A percentile compares a stretch with the other conserved stretches of the same genome.
Conservation (phyloP, 2,888 invertebrate genomes). For the Coecobrya sp. region DNA sequence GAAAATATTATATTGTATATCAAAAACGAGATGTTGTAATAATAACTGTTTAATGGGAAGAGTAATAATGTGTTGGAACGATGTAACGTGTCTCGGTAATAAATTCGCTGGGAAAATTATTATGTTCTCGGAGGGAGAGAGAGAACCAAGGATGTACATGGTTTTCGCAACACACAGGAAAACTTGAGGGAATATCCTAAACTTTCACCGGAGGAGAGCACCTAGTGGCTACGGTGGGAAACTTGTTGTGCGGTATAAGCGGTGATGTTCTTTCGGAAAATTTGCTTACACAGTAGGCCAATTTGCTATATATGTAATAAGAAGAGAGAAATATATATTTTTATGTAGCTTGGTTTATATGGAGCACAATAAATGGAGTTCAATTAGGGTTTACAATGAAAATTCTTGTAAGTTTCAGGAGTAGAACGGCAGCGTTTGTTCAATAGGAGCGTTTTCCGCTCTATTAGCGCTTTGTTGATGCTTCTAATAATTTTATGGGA, state of each 20-base stretch:
- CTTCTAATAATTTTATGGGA: constrained; percentile 16
- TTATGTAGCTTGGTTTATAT: too few relatives aligned
- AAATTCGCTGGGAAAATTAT: neutral
- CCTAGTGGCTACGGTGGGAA: too few relatives aligned
- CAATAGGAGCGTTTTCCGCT: neutral
- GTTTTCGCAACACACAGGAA: neutral
- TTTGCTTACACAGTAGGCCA: too few relatives aligned
- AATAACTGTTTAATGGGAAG: constrained; percentile 38
- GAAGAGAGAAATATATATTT: too few relatives aligned
- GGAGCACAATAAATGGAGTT: neutral
- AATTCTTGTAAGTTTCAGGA: neutral
- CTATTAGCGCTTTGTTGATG: constrained; percentile 17
- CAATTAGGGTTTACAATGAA: neutral
- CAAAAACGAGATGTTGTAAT: constrained; percentile 9
- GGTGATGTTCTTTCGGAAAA: too few relatives aligned
- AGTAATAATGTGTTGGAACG: constrained; percentile 25
- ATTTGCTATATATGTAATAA: too few relatives aligned
- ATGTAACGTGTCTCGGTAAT: neutral
- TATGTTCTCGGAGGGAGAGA: neutral
- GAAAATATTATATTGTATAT: neutral
- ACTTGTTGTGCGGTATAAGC: too few relatives aligned
- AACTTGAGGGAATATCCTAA: too few relatives aligned
- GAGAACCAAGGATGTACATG: neutral
- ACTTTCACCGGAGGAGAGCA: too few relatives aligned
- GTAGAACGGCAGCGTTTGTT: neutral